Percentiles rank a stretch among this genome's conserved stretches.
phyloP scores from a whole-genome alignment of 1,140 invertebrate species.

The Babylonia areolata region DNA sequence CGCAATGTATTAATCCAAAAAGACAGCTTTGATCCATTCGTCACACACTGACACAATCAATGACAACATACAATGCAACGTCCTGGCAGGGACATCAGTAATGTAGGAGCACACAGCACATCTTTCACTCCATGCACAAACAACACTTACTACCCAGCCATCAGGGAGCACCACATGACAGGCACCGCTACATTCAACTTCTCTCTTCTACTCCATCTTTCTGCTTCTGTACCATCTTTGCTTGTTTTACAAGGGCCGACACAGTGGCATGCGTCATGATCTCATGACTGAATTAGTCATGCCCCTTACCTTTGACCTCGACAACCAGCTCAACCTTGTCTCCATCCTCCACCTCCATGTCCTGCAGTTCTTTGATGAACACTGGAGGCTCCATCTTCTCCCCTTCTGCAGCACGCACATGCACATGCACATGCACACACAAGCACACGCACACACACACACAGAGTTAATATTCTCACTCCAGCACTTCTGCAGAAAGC shows the following conservation, averaged over 20 bases:
- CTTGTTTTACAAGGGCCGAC: not conserved
- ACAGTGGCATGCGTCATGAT: not conserved
- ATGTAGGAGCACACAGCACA: not conserved
- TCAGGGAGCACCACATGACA: too few species aligned
- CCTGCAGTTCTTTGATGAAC: constrained; percentile 86
- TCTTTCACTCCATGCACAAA: not conserved
- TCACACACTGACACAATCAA: not conserved
- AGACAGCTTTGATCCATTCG: too few species aligned
- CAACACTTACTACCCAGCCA: too few species aligned
- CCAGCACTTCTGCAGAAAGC: too few species aligned
- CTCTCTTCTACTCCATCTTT: not conserved
- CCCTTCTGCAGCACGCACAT: constrained; percentile 8
- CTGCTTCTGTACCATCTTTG: too few species aligned
- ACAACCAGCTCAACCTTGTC: constrained; percentile 87
- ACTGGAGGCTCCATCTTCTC: constrained; percentile 81
- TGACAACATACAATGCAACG: not conserved
- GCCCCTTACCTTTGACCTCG: constrained; percentile 80
- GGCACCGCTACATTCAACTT: too few species aligned
- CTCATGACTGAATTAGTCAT: not conserved
- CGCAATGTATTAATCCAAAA: too few species aligned
- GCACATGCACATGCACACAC: too few species aligned
- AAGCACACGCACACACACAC: not conserved
- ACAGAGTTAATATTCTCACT: too few species aligned
- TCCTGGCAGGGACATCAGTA: not conserved
- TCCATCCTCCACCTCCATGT: constrained; percentile 84